Evolutionary conservation across 2,113 vertebrate species (phyloP).

Genomic region (Aptenodytes forsteri): DNA sequence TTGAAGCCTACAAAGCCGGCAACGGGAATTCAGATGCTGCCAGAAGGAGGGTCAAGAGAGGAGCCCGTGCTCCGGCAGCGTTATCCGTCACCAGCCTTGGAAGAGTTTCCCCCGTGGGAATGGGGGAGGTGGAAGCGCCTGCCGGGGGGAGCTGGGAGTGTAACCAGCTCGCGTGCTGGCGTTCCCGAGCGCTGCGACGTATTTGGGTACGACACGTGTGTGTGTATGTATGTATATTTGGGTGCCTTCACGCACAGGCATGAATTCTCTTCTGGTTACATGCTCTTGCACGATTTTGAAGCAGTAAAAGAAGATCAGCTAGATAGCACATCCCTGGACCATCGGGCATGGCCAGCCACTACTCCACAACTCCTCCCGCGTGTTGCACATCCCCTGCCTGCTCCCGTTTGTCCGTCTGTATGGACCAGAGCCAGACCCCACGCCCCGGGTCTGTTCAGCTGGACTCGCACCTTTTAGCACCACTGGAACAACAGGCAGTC

Average conservation of each 20-base stretch:
- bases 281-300: neutral
- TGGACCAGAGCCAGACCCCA: neutral
- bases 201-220: conserved; percentile 14
- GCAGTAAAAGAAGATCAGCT: neutral
- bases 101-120: neutral
- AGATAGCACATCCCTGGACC: neutral
- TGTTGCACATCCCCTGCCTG: neutral
- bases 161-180: neutral
- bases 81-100: neutral
- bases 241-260: neutral
- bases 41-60: neutral
- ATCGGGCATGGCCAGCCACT: neutral
- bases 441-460: neutral
- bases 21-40: neutral
- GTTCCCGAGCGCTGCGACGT: neutral
- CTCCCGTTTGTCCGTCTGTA: neutral
- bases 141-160: neutral
- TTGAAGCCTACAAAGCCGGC: neutral
- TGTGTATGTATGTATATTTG: neutral
- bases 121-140: neutral
- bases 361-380: neutral
- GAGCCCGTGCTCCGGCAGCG: rapidly evolving
- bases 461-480: neutral
- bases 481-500: neutral
- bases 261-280: neutral